Conservation (phyloP, 1,140 invertebrate genomes). For the Drosophila nigrodunni region DNA sequence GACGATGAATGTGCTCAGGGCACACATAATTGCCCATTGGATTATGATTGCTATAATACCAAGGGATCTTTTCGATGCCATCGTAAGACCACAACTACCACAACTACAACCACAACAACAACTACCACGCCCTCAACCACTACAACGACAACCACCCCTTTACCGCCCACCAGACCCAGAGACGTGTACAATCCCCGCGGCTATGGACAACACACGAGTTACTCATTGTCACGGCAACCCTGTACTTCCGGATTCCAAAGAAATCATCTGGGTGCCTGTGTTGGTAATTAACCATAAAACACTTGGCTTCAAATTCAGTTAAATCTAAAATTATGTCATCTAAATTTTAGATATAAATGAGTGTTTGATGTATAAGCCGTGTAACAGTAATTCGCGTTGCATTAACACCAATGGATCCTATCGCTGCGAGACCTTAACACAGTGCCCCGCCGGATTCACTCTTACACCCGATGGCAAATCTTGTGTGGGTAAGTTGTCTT, state of each 20-base stretch:
- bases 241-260: slow-evolving; percentile 71
- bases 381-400: slow-evolving; percentile 85
- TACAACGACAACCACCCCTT: slow-evolving; percentile 35
- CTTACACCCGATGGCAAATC: slow-evolving; percentile 83
- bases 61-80: slow-evolving; percentile 82
- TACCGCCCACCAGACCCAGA: background rate
- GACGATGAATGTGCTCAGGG: slow-evolving; percentile 95
- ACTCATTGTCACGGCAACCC: slow-evolving; percentile 12
- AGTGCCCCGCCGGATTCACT: slow-evolving; percentile 85
- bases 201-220: slow-evolving; percentile 15
- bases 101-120: slow-evolving; percentile 56
- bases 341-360: slow-evolving; percentile 85
- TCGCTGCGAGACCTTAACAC: slow-evolving; percentile 85
- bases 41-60: slow-evolving; percentile 94
- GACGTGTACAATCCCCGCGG: slow-evolving; percentile 14
- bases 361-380: slow-evolving; percentile 83
- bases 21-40: slow-evolving; percentile 92
- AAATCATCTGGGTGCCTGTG: slow-evolving; percentile 74
- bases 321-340: background rate
- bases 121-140: slow-evolving; percentile 43
- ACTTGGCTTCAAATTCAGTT: background rate
- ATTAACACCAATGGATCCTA: slow-evolving; percentile 86
- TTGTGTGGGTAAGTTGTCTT: slow-evolving; percentile 82
- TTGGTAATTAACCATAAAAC: slow-evolving; percentile 57
- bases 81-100: slow-evolving; percentile 51